phyloP scores from a whole-genome alignment of 1,140 invertebrate species.

The Eubasilissa regina region DNA sequence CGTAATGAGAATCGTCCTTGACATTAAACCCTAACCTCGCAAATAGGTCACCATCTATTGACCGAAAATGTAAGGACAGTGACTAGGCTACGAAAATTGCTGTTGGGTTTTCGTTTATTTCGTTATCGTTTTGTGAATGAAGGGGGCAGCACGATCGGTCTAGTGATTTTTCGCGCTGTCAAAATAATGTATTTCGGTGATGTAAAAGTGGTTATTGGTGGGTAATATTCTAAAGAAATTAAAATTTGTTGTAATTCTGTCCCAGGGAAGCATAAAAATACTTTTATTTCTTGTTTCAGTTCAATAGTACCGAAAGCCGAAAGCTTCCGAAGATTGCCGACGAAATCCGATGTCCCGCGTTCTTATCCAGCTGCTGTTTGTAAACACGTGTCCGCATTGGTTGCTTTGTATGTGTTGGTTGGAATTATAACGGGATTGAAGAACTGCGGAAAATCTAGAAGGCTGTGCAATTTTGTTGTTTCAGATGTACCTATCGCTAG shows the following conservation, averaged over 20 bases:
- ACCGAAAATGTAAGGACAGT: conserved; percentile 38
- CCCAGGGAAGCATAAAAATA: too few relatives aligned
- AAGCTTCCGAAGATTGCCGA: conserved; percentile 22
- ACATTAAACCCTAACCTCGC: conserved; percentile 54
- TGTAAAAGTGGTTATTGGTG: neutral
- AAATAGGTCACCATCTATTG: conserved; percentile 48
- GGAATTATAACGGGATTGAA: conserved; percentile 50
- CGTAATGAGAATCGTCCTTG: conserved; percentile 41
- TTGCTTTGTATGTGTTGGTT: conserved; percentile 38
- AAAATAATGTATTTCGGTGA: neutral
- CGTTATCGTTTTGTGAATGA: conserved; percentile 23
- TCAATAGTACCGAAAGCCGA: neutral
- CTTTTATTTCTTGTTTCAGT: too few relatives aligned
- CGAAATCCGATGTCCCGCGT: conserved; percentile 34
- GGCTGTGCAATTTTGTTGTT: conserved; percentile 51
- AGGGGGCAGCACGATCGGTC: conserved; percentile 40
- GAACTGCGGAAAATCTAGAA: conserved; percentile 36
- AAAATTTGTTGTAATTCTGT: neutral
- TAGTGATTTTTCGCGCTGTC: neutral
- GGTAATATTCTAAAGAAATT: neutral
- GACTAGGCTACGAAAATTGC: conserved; percentile 28
- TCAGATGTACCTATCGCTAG: conserved; percentile 47
- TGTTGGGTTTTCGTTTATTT: conserved; percentile 2
- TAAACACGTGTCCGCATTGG: conserved; percentile 57
- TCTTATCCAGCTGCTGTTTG: conserved; percentile 56